Evolutionary conservation across 2,888 invertebrate species (phyloP), one percentile per base, ranked within the genome.

Genomic region (Microplitis manilae): DNA sequence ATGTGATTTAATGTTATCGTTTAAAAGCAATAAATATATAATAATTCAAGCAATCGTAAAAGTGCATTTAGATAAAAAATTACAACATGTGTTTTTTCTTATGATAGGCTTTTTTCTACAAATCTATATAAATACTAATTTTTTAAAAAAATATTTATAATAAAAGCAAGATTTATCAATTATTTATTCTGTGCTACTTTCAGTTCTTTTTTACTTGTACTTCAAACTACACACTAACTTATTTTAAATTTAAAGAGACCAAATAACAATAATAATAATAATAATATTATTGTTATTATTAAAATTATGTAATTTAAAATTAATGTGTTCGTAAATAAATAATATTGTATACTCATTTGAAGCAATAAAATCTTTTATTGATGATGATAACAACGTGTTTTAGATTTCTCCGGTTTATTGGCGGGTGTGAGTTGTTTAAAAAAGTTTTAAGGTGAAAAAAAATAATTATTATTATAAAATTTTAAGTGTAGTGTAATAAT

Each of bases 381-480:
- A 84, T 77, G 80, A 84, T 82, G 83, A 78, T 76, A 82, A 80
- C 73, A 70, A 79, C 79, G 67, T 68, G 71, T 74, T 78, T 77
- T 39, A 78, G 72, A 76, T 68, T 79, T 70, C 39, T 73, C 79
- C 75, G 83, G 81, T 81, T 82, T 79, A 80, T 81, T 74, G 81
- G 82, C 79, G 83, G 83, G 80, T 81, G 83, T 76, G 84, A 83
- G 79, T 79, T 84, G 6, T 81, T 83, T 74, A 84, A 83, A 77
- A 85, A 85, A 83, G 83, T 86, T 76, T 77, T 84, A 68, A 86
- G 85, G 85, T 86, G 85, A 86, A 80, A 79, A 41, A 15, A 65
- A 20, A n/a, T n/a, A 6, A n/a, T 71, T 20, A 65, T 17, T n/a
- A 7, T 15, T 8, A 41, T 60, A 9, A 8, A 8, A 59, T 13